Base-by-base conservation (phyloP, 2,797 vertebrate species). In the Acrocephalus scirpaceus region DNA sequence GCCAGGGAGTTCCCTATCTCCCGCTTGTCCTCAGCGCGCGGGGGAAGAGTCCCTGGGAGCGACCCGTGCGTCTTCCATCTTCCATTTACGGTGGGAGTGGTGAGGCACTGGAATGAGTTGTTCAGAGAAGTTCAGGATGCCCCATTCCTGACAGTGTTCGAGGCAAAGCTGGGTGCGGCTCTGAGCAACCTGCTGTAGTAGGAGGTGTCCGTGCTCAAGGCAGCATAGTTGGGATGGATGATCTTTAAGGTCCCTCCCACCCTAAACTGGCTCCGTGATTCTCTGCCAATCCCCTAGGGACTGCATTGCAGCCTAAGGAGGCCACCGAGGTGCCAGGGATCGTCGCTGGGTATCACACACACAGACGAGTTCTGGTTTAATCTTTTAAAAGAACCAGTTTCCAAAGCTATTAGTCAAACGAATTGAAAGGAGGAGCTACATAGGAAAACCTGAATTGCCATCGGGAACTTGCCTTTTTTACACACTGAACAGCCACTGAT, bases 1-100 rank as follows among this genome's bases (percentile, higher is more conserved):
- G 1, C 0, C 0, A 0, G 7, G 6, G 5, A 6, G 22, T 16
- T 22, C 11, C 7, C 8, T 1, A 0, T 10, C 25, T 19, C 10
- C 32, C 4, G 23, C 26, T 18, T n/a, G 20, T 56, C 20, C 30
- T 12, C 32, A 3, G 2, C 5, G 2, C 18, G 5, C 5, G 18
- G 16, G 19, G 29, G 4, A 19, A 7, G 13, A 18, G 51, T 4
- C 21, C 16, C 15, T 13, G 48, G 14, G 17, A 50, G 44, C 11
- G 3, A 10, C 23, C 8, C 2, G 4, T 5, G n/a, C 27, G 0
- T 16, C 18, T 45, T 21, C 27, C 32, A 11, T 10, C 30, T 32
- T 26, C 34, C 17, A 4, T n/a, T 10, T 26, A 8, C 17, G 6
- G 57, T 29, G 71, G 29, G 36, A 20, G 13, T n/a, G 38, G 7